Conservation (phyloP, 1,140 invertebrate genomes). For the Sitobion miscanthi region DNA sequence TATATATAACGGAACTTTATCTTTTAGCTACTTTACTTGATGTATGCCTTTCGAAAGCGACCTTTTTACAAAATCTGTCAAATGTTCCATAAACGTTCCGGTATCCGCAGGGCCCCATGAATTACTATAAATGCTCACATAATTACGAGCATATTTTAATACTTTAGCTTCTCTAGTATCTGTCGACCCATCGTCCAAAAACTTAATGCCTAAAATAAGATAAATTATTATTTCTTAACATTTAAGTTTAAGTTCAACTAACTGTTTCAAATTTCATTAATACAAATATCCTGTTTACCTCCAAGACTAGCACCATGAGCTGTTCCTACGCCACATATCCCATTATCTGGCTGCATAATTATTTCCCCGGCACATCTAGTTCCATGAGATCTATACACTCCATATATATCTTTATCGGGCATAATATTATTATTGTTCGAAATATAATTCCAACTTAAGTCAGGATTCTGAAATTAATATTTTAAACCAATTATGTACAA, state of each 20-base stretch:
- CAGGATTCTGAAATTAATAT: conserved; percentile 70
- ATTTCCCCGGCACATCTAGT: conserved; percentile 86
- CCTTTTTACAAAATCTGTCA: conserved; percentile 73
- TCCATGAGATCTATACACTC: conserved; percentile 75
- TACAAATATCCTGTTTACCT: conserved; percentile 64
- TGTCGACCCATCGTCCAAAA: conserved; percentile 89
- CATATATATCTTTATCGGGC: conserved; percentile 69
- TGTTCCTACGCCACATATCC: conserved; percentile 84
- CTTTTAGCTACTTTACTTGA: conserved; percentile 68
- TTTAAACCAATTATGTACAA: background rate
- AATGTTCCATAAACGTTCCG: conserved; percentile 86
- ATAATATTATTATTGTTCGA: conserved; percentile 76
- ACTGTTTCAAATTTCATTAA: background rate
- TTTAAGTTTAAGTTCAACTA: background rate
- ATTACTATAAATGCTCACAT: conserved; percentile 87
- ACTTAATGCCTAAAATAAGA: conserved; percentile 72
- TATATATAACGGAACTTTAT: background rate
- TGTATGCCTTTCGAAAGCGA: conserved; percentile 70
- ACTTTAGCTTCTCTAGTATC: conserved; percentile 85
- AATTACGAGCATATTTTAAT: conserved; percentile 70
- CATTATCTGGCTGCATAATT: conserved; percentile 84
- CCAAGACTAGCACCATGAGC: conserved; percentile 81
- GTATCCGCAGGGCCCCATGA: conserved; percentile 92
- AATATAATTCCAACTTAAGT: conserved; percentile 87
- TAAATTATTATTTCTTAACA: background rate